These are phyloP conservation scores for Euwallacea similis DNA, from an alignment of 1,140 invertebrate species.

Conservation along the genomic window DNA sequence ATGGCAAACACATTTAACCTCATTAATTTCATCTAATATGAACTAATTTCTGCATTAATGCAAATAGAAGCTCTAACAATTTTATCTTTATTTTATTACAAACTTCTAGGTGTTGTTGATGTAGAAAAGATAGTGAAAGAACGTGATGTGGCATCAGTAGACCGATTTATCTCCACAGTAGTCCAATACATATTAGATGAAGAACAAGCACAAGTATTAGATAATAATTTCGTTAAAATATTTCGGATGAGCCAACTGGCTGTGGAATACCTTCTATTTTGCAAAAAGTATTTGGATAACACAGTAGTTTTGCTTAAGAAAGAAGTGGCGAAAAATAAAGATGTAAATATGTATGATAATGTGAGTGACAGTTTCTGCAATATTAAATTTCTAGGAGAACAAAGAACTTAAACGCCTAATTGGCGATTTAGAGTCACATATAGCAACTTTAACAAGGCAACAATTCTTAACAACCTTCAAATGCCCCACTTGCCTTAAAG, in stretches of 20 bases:
- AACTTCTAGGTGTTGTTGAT: slow-evolving; percentile 62
- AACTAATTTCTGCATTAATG: too few species aligned
- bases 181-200: slow-evolving; percentile 48
- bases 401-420: slow-evolving; percentile 43
- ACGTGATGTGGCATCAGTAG: slow-evolving; percentile 64
- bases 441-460: slow-evolving; percentile 30
- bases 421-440: slow-evolving; percentile 39
- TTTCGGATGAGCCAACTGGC: slow-evolving; percentile 69
- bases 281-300: slow-evolving; percentile 68
- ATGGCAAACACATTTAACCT: too few species aligned
- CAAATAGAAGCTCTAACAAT: too few species aligned
- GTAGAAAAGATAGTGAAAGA: slow-evolving; percentile 65
- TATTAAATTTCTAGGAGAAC: slow-evolving; percentile 43
- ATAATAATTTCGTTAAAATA: slow-evolving; percentile 68
- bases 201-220: slow-evolving; percentile 59
- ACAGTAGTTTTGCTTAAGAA: slow-evolving; percentile 65
- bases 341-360: slow-evolving; percentile 52
- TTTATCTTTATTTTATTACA: background rate
- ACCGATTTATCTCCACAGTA: slow-evolving; percentile 59
- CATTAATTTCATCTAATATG: too few species aligned
- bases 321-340: slow-evolving; percentile 59
- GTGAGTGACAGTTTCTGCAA: background rate
- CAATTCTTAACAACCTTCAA: slow-evolving; percentile 46
- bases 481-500: slow-evolving; percentile 60
- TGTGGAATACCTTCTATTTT: slow-evolving; percentile 70